Evolutionary conservation across 2,797 vertebrate species (phyloP).

Genomic region (Oreonectes daqikongensis): DNA sequence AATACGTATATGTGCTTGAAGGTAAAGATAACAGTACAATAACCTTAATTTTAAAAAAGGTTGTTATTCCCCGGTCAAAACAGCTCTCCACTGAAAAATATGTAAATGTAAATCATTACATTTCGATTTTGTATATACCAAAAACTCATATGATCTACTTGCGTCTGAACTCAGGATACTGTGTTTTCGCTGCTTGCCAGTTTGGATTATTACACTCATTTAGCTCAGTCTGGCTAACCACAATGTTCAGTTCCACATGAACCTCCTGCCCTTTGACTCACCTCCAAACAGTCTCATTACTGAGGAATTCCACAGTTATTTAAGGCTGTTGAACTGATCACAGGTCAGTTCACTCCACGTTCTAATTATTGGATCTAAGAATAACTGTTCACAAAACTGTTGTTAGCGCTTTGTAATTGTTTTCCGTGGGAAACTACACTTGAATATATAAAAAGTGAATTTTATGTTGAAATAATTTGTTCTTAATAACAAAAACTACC

Average conservation of each 20-base stretch:
- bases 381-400: background rate
- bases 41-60: no score
- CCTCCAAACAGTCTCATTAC: conserved; percentile 19
- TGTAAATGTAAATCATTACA: background rate
- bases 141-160: no score
- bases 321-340: conserved; percentile 26
- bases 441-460: background rate
- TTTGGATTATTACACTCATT: conserved; percentile 18
- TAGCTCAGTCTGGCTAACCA: background rate
- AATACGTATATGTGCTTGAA: no score
- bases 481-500: no score
- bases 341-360: conserved; percentile 1
- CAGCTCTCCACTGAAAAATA: background rate
- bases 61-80: background rate
- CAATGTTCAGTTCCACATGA: background rate
- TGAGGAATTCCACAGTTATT: conserved; percentile 19
- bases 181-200: background rate
- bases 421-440: background rate
- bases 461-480: no score
- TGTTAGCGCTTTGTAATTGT: background rate
- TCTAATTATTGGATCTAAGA: background rate
- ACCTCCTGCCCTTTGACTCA: conserved; percentile 20
- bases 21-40: background rate
- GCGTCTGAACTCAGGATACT: background rate
- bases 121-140: background rate